These are phyloP conservation scores for Pygoscelis adeliae DNA, from an alignment of 2,113 vertebrate genomes.

Conservation along the genomic window DNA sequence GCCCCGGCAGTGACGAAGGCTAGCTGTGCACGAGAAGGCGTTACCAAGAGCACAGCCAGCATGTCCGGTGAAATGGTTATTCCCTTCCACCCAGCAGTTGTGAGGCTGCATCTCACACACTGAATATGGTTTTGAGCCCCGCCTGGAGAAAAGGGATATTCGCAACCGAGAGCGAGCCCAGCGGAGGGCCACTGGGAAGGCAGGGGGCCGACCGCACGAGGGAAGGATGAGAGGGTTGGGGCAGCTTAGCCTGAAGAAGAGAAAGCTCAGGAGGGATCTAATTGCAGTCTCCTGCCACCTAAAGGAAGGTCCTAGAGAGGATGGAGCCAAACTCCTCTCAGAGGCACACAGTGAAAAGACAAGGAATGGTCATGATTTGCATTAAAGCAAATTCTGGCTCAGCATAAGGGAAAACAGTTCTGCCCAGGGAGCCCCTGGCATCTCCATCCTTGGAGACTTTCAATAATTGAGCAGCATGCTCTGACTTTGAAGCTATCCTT, in stretches of 20 bases:
- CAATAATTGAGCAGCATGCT: not conserved
- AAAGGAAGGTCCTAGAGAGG: not conserved
- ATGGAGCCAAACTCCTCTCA: not conserved
- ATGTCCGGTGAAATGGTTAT: not conserved
- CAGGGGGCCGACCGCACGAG: accelerated
- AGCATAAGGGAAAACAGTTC: not conserved
- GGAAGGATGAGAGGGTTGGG: not conserved
- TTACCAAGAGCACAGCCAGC: not conserved
- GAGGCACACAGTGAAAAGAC: not conserved
- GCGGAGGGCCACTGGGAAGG: not conserved
- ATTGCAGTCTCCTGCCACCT: not conserved
- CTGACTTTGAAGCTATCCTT: not conserved
- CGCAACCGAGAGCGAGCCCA: accelerated
- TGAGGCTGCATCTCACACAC: not conserved
- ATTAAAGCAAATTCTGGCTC: not conserved
- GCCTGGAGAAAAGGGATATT: accelerated
- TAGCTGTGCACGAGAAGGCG: accelerated
- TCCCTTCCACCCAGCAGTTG: not conserved
- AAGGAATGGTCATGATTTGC: not conserved
- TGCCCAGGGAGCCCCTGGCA: not conserved
- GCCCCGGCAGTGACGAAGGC: not conserved
- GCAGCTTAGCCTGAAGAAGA: not conserved
- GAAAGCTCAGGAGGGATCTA: not conserved
- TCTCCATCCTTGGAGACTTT: not conserved
- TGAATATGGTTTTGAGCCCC: not conserved